phyloP scores from a whole-genome alignment of 2,888 invertebrate genomes.

The Sesamia inferens region DNA sequence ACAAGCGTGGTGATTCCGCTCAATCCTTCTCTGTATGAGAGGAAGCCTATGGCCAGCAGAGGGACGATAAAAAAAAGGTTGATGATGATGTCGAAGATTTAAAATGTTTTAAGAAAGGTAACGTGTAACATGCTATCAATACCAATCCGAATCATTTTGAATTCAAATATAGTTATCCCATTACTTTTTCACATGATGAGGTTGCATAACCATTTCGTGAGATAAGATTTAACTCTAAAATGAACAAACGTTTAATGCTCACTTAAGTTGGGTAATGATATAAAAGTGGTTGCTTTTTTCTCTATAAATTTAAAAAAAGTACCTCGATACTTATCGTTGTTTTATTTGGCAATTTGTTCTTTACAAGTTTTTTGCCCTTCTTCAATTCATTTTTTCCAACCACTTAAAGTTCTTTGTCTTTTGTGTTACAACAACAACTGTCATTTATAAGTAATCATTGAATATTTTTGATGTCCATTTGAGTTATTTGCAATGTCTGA shows the following conservation, averaged over 20 bases:
- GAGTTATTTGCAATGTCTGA: neutral
- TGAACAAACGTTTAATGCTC: neutral
- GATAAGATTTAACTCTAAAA: neutral
- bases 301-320: neutral
- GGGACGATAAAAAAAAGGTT: too few relatives aligned
- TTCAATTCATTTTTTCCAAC: neutral
- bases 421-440: neutral
- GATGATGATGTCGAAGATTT: too few relatives aligned
- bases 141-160: neutral
- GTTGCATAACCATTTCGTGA: neutral
- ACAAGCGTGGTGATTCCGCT: too few relatives aligned
- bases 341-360: neutral
- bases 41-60: too few relatives aligned
- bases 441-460: neutral
- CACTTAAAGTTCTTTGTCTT: neutral
- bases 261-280: conserved; percentile 8
- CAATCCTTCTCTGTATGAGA: too few relatives aligned
- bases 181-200: neutral
- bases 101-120: too few relatives aligned
- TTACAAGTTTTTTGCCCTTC: neutral
- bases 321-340: neutral
- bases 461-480: neutral
- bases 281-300: neutral
- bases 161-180: neutral
- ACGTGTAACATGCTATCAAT: neutral